These are phyloP conservation scores for Tinea pellionella DNA, from an alignment of 2,888 invertebrate genomes.

Conservation along the genomic window DNA sequence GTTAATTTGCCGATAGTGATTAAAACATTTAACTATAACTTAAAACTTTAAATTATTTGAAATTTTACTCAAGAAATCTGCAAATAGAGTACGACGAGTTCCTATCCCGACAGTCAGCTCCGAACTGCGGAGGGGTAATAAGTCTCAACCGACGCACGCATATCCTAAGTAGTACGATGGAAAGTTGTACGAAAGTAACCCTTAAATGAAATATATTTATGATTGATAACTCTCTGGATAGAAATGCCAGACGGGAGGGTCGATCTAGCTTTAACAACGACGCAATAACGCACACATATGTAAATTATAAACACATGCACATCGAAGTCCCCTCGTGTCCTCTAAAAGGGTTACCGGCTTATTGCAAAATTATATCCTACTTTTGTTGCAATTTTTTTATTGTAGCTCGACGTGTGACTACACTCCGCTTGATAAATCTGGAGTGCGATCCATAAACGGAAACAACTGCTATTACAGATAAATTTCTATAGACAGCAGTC, in stretches of 20 bases:
- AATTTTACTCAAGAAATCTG: too few species aligned
- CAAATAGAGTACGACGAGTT: background rate
- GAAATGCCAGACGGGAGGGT: background rate
- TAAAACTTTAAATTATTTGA: too few species aligned
- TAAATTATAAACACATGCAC: background rate
- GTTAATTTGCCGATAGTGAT: too few species aligned
- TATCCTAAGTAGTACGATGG: background rate
- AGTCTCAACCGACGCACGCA: background rate
- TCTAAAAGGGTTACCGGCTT: too few species aligned
- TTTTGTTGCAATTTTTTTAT: too few species aligned
- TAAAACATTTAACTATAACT: too few species aligned
- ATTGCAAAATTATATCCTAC: too few species aligned
- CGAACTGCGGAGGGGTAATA: background rate
- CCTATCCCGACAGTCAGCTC: background rate
- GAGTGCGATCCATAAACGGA: too few species aligned
- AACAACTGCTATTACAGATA: too few species aligned
- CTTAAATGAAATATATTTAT: background rate
- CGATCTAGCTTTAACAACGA: background rate
- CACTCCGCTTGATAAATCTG: too few species aligned
- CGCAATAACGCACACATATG: background rate
- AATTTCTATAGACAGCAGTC: too few species aligned
- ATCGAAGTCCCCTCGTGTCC: background rate
- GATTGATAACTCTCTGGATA: background rate
- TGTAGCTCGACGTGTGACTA: too few species aligned
- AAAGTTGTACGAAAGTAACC: background rate